Evolutionary conservation across 2,113 vertebrate genomes (phyloP), one percentile per base, ranked within the genome.

Genomic region (Crocuta crocuta): DNA sequence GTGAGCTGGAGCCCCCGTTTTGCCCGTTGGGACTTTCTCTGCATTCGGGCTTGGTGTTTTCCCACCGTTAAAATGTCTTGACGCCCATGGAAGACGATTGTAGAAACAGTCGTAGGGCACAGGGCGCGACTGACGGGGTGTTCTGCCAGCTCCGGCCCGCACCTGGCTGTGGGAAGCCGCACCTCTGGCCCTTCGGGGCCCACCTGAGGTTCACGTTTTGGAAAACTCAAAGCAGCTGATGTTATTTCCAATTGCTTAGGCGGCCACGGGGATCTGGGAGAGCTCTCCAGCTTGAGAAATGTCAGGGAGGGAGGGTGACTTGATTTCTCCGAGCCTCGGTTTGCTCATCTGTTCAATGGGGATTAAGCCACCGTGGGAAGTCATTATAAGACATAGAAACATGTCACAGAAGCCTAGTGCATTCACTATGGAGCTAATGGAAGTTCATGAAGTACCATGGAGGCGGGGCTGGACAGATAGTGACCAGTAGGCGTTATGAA

Each of bases 61-160:
- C 23, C 43, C 55, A 11, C 17, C 10, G 17, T 90, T 66, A 70
- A 70, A 43, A 11, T 73, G 93, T 61, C 68, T 50, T 33, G 16
- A 88, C 10, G 6, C 10, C 15, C 3, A 0, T 0, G 13, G 74
- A 76, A 55, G 35, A 16, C 0, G 63, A n/a, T 5, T 3, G 1
- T 1, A 31, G 1, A 50, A 4, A 26, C n/a, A 1, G 7, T 9
- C 48, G 26, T 4, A 2, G 0, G 4, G 21, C 35, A 2, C 5
- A 0, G 0, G 0, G 0, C 8, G 17, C 53, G 53, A 70, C 23
- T 5, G 8, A 11, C 28, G 0, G 8, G 48, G 50, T 11, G 13
- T 3, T 15, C 50, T 10, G 0, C 9, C 4, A 1, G 24, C 74
- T 39, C n/a, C 33, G 68, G 88, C 63, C 6, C 43, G 61, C 31